phyloP scores from a whole-genome alignment of 1,140 invertebrate genomes.

The Nylanderia fulva region DNA sequence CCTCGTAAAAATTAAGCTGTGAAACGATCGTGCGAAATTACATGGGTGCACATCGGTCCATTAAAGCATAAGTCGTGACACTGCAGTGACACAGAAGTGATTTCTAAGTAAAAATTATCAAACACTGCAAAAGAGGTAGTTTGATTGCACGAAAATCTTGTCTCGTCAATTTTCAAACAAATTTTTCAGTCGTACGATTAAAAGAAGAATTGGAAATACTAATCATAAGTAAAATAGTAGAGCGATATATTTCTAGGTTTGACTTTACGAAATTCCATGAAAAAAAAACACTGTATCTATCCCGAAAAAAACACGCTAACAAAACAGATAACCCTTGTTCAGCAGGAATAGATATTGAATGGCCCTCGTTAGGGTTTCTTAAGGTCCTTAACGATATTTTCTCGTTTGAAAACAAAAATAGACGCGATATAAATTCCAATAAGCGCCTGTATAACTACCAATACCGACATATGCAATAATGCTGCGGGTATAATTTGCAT shows the following conservation, averaged over 20 bases:
- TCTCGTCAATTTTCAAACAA: background rate
- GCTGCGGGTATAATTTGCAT: constrained; percentile 66
- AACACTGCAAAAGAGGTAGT: background rate
- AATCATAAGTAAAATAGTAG: no score
- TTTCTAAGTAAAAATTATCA: constrained; percentile 1
- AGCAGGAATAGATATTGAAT: background rate
- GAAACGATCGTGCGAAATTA: constrained; percentile 58
- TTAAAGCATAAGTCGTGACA: background rate
- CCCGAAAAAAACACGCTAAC: background rate
- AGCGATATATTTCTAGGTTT: background rate
- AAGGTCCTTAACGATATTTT: background rate
- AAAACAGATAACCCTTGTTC: background rate
- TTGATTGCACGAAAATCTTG: background rate
- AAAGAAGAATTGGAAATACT: no score
- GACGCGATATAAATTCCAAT: constrained; percentile 62
- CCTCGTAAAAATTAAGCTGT: constrained; percentile 52
- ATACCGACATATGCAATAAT: constrained; percentile 52
- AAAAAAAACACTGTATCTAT: background rate
- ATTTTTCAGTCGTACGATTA: background rate
- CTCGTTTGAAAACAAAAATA: constrained; percentile 23
- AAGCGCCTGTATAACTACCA: constrained; percentile 57
- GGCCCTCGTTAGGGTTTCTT: background rate
- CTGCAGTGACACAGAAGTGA: background rate
- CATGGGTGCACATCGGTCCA: constrained; percentile 5
- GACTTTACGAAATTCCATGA: background rate